Conservation (phyloP, 2,888 invertebrate genomes). For the Cataglyphis albicans region DNA sequence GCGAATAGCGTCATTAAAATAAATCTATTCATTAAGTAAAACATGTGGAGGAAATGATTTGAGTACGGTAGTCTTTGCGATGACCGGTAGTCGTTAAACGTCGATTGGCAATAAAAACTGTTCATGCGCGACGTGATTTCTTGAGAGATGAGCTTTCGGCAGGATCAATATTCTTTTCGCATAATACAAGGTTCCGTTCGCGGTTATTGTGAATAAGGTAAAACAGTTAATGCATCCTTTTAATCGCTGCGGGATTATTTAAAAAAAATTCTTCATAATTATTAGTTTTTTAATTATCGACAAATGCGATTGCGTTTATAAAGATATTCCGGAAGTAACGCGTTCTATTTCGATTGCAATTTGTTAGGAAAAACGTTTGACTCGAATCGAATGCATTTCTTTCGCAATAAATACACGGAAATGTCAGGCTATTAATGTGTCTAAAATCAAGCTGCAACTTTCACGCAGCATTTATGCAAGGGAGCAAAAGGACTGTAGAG, state of each 20-base stretch:
- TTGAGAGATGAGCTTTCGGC: neutral
- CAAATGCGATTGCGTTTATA: neutral
- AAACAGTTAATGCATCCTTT: neutral
- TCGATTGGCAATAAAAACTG: slow-evolving; percentile 5
- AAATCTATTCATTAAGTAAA: slow-evolving; percentile 28
- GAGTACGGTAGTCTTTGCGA: neutral
- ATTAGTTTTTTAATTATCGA: slow-evolving; percentile 2
- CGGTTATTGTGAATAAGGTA: neutral
- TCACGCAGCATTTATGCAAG: slow-evolving; percentile 28
- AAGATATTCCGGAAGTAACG: neutral
- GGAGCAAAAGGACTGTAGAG: neutral
- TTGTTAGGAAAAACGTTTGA: neutral
- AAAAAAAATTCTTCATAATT: neutral
- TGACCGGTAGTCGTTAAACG: slow-evolving; percentile 23
- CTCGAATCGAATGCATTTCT: neutral
- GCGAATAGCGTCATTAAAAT: neutral
- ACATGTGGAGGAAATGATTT: slow-evolving; percentile 8
- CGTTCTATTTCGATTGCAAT: neutral
- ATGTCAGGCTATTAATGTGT: slow-evolving; percentile 21
- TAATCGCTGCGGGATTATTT: neutral
- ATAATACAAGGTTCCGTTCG: neutral
- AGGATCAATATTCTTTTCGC: neutral
- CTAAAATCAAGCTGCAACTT: slow-evolving; percentile 37
- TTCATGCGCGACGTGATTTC: slow-evolving; percentile 23
- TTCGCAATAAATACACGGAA: neutral